Evolutionary conservation across 2,888 invertebrate genomes (phyloP).

Genomic region (Meloe dianella): DNA sequence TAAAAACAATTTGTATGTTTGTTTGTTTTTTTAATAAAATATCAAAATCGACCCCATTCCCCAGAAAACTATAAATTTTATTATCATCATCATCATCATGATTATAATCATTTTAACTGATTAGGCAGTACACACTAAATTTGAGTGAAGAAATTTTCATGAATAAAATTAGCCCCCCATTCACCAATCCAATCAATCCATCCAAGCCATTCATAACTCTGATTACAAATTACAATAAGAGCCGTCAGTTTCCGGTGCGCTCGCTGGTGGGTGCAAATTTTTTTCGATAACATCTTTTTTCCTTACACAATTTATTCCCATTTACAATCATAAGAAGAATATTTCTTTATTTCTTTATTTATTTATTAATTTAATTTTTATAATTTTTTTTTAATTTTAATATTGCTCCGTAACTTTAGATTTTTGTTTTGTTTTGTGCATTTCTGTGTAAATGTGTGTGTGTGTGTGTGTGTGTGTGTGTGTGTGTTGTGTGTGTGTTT

Average conservation of each 20-base stretch:
- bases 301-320: constrained; percentile 16
- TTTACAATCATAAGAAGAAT: constrained; percentile 52
- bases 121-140: neutral
- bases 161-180: neutral
- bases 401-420: constrained; percentile 56
- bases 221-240: constrained; percentile 16
- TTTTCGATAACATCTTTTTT: constrained; percentile 31
- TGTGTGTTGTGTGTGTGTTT: constrained; percentile 54
- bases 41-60: constrained; percentile 48
- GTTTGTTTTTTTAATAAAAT: too few species aligned
- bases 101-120: neutral
- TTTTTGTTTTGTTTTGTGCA: constrained; percentile 54
- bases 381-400: constrained; percentile 36
- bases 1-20: neutral
- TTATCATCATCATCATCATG: neutral
- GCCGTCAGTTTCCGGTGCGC: constrained; percentile 47
- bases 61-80: neutral
- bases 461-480: constrained; percentile 35
- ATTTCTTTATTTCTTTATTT: constrained; percentile 41
- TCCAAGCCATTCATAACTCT: too few species aligned
- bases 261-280: constrained; percentile 46
- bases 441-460: too few species aligned
- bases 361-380: too few species aligned
- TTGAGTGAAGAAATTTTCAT: neutral
- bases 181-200: too few species aligned